Evolutionary conservation across 2,797 vertebrate genomes (phyloP), one percentile per base, ranked within the genome.

Genomic region (Meriones psammophilus): DNA sequence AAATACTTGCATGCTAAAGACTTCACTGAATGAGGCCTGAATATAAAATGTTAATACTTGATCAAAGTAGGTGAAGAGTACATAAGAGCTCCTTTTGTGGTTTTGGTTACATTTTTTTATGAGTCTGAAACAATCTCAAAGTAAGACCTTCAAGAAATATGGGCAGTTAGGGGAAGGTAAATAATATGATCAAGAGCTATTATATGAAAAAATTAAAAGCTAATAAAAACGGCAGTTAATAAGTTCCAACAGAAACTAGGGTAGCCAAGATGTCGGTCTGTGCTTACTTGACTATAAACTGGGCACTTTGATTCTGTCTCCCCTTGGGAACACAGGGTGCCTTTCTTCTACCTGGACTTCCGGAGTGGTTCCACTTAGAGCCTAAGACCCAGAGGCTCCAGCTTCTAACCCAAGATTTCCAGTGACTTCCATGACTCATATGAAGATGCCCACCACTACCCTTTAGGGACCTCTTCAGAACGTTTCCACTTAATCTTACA

Each of bases 81-180:
- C 3, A 60, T 7, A 18, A 24, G 4, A 78, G 42, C 8, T 86
- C 73, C 58, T 86, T 91, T 62, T 46, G 20, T 86, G 73, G 85
- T 74, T 95, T 93, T 89, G 33, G n/a, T 8, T 94, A 71, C 26
- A 78, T 17, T 94, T 94, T 94, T 79, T 81, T 64, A 60, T 91
- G 96, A 88, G 58, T 28, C 50, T 87, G n/a, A 89, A 92, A 91
- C 26, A 54, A 85, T 5, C 30, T 50, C 36, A 54, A 66, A 91
- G 39, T 89, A 86, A 87, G 58, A 28, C 3, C 4, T 42, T 60
- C 36, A 76, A 86, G 36, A 94, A 71, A 86, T 88, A 60, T 30
- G 42, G 3, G 66, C 46, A 88, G 86, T 24, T 46, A 68, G 18
- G 28, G 42, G 18, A 68, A 50, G 62, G 30, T 33, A 50, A 85